Evolutionary conservation across 1,140 invertebrate species (phyloP).

Genomic region (Pachyrhynchus sulphureomaculatus): DNA sequence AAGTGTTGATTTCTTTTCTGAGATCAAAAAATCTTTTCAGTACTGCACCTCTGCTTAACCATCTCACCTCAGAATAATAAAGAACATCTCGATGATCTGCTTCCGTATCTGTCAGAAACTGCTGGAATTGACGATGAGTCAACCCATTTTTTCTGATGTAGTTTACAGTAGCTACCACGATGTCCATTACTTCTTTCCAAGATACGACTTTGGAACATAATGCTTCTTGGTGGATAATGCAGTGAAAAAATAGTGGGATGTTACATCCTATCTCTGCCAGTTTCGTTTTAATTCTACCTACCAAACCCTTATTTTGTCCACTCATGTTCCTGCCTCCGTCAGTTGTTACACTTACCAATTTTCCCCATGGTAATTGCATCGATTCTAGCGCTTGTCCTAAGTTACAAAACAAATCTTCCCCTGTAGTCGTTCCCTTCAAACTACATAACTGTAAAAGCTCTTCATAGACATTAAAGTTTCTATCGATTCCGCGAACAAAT

Average conservation of each 20-base stretch:
- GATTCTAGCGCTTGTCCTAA: conserved; percentile 15
- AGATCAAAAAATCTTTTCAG: conserved; percentile 28
- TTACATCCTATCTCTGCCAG: conserved; percentile 8
- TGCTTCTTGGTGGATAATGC: conserved; percentile 24
- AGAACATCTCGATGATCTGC: too few species aligned
- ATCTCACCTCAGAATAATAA: too few species aligned
- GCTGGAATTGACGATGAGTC: conserved; percentile 20
- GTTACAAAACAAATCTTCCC: conserved; percentile 25
- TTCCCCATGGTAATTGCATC: conserved; percentile 20
- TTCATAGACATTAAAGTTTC: conserved; percentile 24
- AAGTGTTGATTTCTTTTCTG: conserved; percentile 17
- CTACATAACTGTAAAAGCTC: conserved; percentile 22
- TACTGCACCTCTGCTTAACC: conserved; percentile 24
- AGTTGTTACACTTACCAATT: conserved; percentile 23
- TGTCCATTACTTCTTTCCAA: conserved; percentile 8
- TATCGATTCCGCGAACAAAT: conserved; percentile 26
- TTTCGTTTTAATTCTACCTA: conserved; percentile 24
- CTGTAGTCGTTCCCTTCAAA: conserved; percentile 23
- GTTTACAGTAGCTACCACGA: conserved; percentile 16
- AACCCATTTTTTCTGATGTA: conserved; percentile 15
- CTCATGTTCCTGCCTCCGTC: conserved; percentile 26
- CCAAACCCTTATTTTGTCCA: conserved; percentile 22
- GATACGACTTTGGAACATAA: conserved; percentile 10
- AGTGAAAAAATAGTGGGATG: conserved; percentile 15
- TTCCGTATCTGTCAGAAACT: too few species aligned